These are phyloP conservation scores for Limenitis camilla DNA, from an alignment of 2,888 invertebrate genomes.

Conservation along the genomic window DNA sequence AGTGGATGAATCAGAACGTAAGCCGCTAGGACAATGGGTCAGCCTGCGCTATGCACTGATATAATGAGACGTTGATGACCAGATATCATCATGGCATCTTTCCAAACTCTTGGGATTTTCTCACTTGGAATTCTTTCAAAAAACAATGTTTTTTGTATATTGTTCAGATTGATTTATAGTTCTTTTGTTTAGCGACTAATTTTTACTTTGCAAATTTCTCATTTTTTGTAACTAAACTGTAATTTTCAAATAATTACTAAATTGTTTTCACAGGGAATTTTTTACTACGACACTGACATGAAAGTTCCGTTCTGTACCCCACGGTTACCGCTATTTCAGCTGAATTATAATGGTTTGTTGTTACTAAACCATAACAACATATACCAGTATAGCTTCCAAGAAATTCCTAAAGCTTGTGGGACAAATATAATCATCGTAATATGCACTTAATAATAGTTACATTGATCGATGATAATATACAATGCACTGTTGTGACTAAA, in stretches of 20 bases:
- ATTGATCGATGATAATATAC: too few relatives aligned
- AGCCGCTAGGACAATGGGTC: conserved; percentile 46
- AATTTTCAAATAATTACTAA: not conserved
- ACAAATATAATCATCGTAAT: too few relatives aligned
- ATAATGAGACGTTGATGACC: conserved; percentile 22
- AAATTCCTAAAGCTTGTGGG: not conserved
- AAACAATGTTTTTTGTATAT: not conserved
- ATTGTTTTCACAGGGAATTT: not conserved
- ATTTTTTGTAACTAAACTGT: not conserved
- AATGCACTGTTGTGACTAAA: too few relatives aligned
- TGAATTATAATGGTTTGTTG: not conserved
- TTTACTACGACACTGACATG: not conserved
- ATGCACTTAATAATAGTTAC: too few relatives aligned
- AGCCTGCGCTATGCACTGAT: conserved; percentile 34
- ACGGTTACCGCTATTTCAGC: not conserved
- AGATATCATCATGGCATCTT: conserved; percentile 19
- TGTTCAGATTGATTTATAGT: not conserved
- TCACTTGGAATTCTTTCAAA: not conserved
- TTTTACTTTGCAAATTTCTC: too few relatives aligned
- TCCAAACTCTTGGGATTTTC: conserved; percentile 16
- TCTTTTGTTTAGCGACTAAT: too few relatives aligned
- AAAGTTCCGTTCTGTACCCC: not conserved
- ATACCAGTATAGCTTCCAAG: not conserved
- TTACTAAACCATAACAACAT: not conserved
- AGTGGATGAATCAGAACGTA: conserved; percentile 45